Conservation (phyloP, 2,797 vertebrate genomes). For the Onychomys arenicola region DNA sequence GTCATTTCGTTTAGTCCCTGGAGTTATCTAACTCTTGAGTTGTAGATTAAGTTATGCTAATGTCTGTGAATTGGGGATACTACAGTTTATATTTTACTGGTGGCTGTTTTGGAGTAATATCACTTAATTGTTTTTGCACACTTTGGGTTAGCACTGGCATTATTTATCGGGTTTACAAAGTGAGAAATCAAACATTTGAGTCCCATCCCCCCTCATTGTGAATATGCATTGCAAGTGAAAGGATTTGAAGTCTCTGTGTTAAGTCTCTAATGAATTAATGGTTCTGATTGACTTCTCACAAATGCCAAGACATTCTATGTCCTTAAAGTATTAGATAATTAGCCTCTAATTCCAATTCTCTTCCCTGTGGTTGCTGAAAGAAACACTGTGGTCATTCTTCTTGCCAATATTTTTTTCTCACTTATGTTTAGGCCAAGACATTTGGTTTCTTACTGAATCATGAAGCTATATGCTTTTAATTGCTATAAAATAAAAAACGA, state of each 20-base stretch:
- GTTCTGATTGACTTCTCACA: slow-evolving; percentile 36
- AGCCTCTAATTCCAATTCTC: slow-evolving; percentile 52
- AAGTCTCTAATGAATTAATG: slow-evolving; percentile 47
- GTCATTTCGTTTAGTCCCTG: slow-evolving; percentile 18
- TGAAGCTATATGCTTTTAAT: slow-evolving; percentile 63
- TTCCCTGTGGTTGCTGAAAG: slow-evolving; percentile 50
- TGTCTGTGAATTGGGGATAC: background rate
- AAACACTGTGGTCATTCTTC: slow-evolving; percentile 63
- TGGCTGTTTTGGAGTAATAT: slow-evolving; percentile 6
- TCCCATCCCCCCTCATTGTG: background rate
- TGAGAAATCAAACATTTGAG: background rate
- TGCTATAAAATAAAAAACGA: slow-evolving; percentile 60
- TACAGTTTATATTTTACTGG: slow-evolving; percentile 12
- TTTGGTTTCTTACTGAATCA: slow-evolving; percentile 64
- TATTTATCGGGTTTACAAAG: background rate
- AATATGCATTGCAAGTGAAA: background rate
- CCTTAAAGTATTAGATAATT: slow-evolving; percentile 62
- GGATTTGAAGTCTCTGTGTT: slow-evolving; percentile 33
- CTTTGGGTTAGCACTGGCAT: background rate
- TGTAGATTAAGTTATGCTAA: slow-evolving; percentile 24
- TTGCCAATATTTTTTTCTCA: slow-evolving; percentile 62
- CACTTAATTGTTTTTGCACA: background rate
- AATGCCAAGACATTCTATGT: slow-evolving; percentile 15
- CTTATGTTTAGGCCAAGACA: slow-evolving; percentile 26
- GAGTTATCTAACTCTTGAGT: background rate